These are phyloP conservation scores for Philantomba maxwellii DNA, from an alignment of 2,113 vertebrate species.

Conservation along the genomic window DNA sequence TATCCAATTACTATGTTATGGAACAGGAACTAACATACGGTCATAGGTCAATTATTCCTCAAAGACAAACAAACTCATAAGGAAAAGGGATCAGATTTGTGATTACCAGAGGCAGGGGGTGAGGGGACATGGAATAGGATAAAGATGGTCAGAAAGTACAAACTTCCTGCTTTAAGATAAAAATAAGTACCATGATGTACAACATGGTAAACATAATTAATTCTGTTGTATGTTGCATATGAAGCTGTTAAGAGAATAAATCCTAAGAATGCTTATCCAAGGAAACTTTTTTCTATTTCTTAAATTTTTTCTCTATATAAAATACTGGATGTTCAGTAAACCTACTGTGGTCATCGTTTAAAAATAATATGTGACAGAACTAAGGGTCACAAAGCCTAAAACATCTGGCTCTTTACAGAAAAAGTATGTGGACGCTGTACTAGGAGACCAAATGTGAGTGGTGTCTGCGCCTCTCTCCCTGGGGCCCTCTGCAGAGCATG, in stretches of 20 bases:
- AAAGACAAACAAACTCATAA: neutral
- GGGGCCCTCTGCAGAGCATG: neutral
- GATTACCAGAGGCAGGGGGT: neutral
- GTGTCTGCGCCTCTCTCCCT: accelerated
- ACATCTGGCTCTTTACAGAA: neutral
- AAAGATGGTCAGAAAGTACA: neutral
- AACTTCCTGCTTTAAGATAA: neutral
- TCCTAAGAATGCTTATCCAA: neutral
- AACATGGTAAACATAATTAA: neutral
- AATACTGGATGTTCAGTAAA: neutral
- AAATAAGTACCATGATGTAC: neutral
- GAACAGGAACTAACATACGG: neutral
- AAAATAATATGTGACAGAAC: neutral
- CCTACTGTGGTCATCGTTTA: neutral
- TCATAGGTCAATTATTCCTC: neutral
- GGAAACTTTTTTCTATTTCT: neutral
- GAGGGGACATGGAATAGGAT: neutral
- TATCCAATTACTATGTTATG: neutral
- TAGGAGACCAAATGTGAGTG: neutral
- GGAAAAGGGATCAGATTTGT: neutral
- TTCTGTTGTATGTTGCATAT: neutral
- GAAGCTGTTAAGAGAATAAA: neutral
- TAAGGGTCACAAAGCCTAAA: neutral
- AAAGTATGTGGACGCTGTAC: neutral
- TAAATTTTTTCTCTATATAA: neutral